Percentiles rank a stretch among this genome's conserved stretches.
Evolutionary conservation across 2,113 vertebrate genomes (phyloP).

Genomic region (Pantherophis guttatus): DNA sequence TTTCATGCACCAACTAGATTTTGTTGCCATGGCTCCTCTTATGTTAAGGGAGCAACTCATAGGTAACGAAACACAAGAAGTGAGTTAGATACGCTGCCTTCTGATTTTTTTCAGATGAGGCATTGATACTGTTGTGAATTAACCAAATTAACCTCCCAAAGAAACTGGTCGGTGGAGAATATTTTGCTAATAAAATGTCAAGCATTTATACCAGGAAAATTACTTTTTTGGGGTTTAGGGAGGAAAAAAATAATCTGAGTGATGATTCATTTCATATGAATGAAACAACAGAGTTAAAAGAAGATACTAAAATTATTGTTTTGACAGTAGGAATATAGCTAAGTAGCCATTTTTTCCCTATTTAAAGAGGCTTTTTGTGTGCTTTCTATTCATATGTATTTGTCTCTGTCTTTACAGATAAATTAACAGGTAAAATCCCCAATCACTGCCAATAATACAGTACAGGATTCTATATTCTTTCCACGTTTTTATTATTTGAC

Average conservation of each 20-base stretch:
- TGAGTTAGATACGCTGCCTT: constrained; percentile 48
- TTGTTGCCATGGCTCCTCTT: background rate
- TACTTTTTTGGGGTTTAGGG: background rate
- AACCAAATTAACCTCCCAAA: background rate
- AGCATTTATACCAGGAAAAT: background rate
- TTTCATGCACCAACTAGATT: background rate
- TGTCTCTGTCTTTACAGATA: background rate
- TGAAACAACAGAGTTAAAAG: background rate
- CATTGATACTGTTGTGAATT: background rate
- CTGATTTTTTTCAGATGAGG: background rate
- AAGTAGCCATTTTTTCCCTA: background rate
- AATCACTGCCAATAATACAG: background rate
- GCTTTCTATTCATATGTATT: background rate
- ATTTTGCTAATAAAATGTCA: background rate
- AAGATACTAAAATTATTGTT: background rate
- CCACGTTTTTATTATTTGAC: background rate
- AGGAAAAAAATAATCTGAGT: background rate
- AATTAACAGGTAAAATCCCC: background rate
- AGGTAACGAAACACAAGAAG: constrained; percentile 80
- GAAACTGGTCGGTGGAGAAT: background rate
- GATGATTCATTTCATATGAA: background rate
- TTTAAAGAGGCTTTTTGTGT: background rate
- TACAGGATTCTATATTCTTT: background rate
- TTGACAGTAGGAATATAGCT: background rate
- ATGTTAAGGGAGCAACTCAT: constrained; percentile 80